Evolutionary conservation across 1,140 invertebrate genomes (phyloP).

Genomic region (Lithobius niger): DNA sequence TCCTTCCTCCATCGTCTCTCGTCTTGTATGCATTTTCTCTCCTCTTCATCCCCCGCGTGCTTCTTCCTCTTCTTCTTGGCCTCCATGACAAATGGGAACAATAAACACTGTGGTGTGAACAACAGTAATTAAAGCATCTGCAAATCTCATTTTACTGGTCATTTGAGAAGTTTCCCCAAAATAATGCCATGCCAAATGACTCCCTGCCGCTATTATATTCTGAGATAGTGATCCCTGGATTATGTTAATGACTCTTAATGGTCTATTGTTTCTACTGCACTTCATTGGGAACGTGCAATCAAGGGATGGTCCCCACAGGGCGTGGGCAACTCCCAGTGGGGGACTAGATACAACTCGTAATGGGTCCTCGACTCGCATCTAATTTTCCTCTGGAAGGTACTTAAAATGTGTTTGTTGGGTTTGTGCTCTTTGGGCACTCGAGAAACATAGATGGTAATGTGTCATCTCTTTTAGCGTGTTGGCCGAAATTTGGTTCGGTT

Average conservation of each 20-base stretch:
- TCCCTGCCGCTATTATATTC: conserved; percentile 1
- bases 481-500: too few species aligned
- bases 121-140: conserved; percentile 9
- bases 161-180: conserved; percentile 5
- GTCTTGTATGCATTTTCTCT: too few species aligned
- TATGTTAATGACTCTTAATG: conserved; percentile 11
- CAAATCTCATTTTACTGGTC: conserved; percentile 10
- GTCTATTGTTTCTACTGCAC: conserved; percentile 9
- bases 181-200: conserved; percentile 8
- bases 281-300: conserved; percentile 9
- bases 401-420: too few species aligned
- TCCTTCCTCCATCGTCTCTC: too few species aligned
- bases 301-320: neutral
- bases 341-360: too few species aligned
- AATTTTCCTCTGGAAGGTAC: too few species aligned
- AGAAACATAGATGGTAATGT: too few species aligned
- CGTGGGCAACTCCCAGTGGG: neutral
- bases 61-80: too few species aligned
- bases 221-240: conserved; percentile 7
- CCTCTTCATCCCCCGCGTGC: too few species aligned
- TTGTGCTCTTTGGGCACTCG: too few species aligned
- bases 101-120: conserved; percentile 9
- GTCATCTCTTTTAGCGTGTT: too few species aligned
- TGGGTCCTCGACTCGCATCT: too few species aligned
- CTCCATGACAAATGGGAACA: conserved; percentile 6